phyloP scores from a whole-genome alignment of 2,113 vertebrate genomes.

The Mastomys coucha region DNA sequence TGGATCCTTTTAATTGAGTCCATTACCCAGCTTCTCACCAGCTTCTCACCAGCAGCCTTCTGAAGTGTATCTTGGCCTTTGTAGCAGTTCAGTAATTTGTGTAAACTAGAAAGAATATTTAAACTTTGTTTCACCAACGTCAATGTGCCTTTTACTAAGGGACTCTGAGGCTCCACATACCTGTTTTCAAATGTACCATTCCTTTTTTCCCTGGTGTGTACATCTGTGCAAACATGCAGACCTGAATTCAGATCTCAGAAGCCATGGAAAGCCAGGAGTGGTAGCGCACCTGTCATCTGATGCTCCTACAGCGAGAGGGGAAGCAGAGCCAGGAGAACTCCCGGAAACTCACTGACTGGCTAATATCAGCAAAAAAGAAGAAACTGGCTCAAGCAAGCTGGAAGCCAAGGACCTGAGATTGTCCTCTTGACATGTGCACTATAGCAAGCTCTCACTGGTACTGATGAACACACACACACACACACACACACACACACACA shows the following conservation, averaged over 20 bases:
- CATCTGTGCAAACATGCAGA: neutral
- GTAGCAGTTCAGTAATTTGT: neutral
- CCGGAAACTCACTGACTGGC: too few species aligned
- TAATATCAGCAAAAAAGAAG: neutral
- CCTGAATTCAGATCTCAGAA: neutral
- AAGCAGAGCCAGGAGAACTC: neutral
- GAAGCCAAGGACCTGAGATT: neutral
- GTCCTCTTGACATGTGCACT: neutral
- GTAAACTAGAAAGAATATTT: neutral
- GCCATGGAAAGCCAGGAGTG: neutral
- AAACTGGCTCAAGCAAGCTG: neutral
- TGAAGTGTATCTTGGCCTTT: neutral
- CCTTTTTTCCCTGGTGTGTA: neutral
- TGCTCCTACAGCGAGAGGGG: neutral
- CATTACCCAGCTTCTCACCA: neutral
- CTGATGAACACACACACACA: neutral
- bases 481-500: neutral
- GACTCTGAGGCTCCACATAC: neutral
- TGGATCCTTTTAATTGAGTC: conserved; percentile 7
- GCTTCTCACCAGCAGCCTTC: neutral
- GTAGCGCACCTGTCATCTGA: neutral
- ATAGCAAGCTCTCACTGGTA: neutral
- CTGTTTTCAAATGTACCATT: neutral
- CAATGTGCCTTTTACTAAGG: neutral
- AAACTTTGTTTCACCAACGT: neutral